Evolutionary conservation across 2,888 invertebrate species (phyloP).

Genomic region (Phortica magna): DNA sequence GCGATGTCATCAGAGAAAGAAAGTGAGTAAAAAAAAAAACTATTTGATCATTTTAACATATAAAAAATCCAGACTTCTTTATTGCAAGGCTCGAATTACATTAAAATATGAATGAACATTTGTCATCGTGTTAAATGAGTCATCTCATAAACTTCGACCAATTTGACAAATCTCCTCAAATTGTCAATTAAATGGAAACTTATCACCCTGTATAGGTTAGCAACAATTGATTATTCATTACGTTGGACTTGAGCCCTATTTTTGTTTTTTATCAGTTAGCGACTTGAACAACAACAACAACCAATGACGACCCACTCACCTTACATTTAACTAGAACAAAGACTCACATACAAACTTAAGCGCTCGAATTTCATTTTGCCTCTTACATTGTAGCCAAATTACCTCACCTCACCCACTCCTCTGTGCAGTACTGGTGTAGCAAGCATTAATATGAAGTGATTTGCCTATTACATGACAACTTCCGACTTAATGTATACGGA

Average conservation of each 20-base stretch:
- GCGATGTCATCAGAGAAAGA: slow-evolving; percentile 75
- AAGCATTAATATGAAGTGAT: background rate
- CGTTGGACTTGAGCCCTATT: background rate
- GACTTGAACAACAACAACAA: background rate
- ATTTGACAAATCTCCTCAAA: background rate
- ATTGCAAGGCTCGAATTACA: background rate
- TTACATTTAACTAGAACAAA: background rate
- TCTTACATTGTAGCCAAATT: background rate
- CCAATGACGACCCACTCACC: background rate
- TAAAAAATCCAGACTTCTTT: background rate
- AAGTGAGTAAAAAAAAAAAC: slow-evolving; percentile 67
- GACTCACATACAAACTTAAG: background rate
- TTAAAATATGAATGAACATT: no score
- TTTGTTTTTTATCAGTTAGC: background rate
- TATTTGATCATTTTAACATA: background rate
- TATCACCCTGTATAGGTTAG: background rate
- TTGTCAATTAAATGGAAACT: background rate
- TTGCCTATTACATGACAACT: background rate
- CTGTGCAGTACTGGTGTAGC: background rate
- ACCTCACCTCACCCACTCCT: background rate
- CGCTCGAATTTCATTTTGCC: background rate
- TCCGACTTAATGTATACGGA: background rate
- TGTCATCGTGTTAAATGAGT: background rate
- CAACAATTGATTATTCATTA: background rate
- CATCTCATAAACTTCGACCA: background rate